Evolutionary conservation across 2,113 vertebrate genomes (phyloP), one percentile per base, ranked within the genome.

Genomic region (Thinocorus orbignyianus): DNA sequence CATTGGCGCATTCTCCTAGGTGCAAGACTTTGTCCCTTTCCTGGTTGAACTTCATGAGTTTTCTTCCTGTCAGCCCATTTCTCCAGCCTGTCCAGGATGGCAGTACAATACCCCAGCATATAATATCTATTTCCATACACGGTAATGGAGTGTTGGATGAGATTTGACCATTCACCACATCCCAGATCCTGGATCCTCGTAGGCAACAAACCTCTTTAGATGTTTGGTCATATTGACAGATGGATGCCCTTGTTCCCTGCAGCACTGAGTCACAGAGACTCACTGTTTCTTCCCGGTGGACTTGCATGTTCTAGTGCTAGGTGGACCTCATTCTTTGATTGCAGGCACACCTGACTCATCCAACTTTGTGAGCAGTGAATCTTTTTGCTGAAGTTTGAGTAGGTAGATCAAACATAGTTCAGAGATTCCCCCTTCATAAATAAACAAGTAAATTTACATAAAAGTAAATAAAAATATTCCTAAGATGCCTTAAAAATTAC

Each of bases 141-240:
- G 25, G 13, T 52, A 52, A 52, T 52, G n/a, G 51, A 77, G 28
- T 10, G 17, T 26, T 3, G 1, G 26, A 48, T 8, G 5, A 46
- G 5, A 55, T 79, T 54, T 7, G 4, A 37, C 33, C 33, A 17
- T 61, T 14, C 44, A 37, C 25, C 25, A 9, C 11, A 30, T 49
- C 18, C 18, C 3, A 5, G 24, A 66, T 49, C n/a, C 30, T 70
- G 18, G 17, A 4, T 12, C 7, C 5, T 6, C 3, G 13, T 2
- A 52, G 23, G 12, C 49, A 80, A 37, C 10, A 80, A 35, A 57
- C 4, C 10, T n/a, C 13, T 78, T 25, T 30, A 37, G 30, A 13
- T 52, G 8, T 37, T 46, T 79, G 30, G 25, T 7, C 14, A 2
- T 5, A 8, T 41, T 64, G 54, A 39, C 16, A 85, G 37, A 41